Evolutionary conservation across 2,888 invertebrate species (phyloP), one percentile per base, ranked within the genome.

Genomic region (Spilarctia lutea): DNA sequence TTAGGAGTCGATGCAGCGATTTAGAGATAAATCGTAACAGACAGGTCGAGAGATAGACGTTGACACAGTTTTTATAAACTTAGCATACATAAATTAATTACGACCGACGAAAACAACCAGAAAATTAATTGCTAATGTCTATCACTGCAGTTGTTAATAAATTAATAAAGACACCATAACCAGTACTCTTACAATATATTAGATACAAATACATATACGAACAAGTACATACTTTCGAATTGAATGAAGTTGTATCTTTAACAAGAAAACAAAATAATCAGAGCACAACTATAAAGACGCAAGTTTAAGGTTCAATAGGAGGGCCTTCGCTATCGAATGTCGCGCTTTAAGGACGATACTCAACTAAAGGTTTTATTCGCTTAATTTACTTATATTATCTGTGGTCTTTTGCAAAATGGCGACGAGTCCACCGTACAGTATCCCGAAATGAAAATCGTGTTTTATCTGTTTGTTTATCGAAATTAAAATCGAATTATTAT

Each of bases 291-390:
- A 67, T 71, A 74, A 74, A 74, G n/a, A 56, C 3, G 56, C n/a
- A 8, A 60, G 27, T 45, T 74, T 67, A 74, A 66, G 67, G 24
- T 27, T 35, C 39, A n/a, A 16, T 33, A 24, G 42, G 13, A 63
- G 48, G 68, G 42, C 27, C 66, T 48, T 52, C 30, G 39, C 63
- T 30, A 27, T 68, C 73, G 68, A 30, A 33, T 18, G 68, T n/a
- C 42, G 13, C 60, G 33, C 33, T 30, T 39, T 27, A 39, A 60
- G 30, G 39, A 30, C 56, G 35, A 42, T 48, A 74, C 66, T 75
- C 69, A 66, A 65, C 67, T 48, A 63, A 65, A 30, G 48, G 35
- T 73, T 73, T 67, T 72, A 73, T 75, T 48, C 20, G 24, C 66
- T 70, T 52, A 24, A 75, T 72, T 45, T 52, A n/a, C 66, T 70